Evolutionary conservation across 2,113 vertebrate species (phyloP).

Genomic region (Nettapus auritus): DNA sequence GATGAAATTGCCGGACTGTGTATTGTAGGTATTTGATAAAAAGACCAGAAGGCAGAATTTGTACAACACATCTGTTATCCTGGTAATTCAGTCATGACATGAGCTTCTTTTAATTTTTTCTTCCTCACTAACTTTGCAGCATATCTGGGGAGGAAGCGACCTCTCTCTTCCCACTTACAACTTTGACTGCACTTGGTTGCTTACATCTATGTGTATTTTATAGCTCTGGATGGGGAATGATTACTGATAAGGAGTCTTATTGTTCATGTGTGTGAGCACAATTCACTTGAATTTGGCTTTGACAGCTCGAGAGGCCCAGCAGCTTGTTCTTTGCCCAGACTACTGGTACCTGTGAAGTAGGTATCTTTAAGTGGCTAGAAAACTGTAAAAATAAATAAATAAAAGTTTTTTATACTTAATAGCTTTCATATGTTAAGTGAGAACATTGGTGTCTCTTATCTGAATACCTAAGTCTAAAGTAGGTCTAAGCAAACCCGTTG

Average conservation of each 20-base stretch:
- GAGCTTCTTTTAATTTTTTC: background rate
- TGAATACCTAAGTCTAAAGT: background rate
- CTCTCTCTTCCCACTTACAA: background rate
- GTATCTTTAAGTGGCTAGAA: background rate
- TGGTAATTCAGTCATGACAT: background rate
- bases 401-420: fast-evolving
- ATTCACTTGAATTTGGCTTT: background rate
- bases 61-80: fast-evolving
- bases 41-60: background rate
- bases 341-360: background rate
- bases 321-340: background rate
- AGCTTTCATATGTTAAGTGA: background rate
- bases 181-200: background rate
- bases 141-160: background rate
- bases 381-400: background rate
- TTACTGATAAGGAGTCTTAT: background rate
- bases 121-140: background rate
- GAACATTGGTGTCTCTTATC: background rate
- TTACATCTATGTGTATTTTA: background rate
- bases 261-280: fast-evolving
- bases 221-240: background rate
- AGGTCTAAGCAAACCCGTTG: background rate
- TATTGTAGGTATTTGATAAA: background rate
- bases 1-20: fast-evolving
- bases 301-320: background rate